Percentiles rank a stretch among this genome's conserved stretches.
phyloP scores from a whole-genome alignment of 2,888 invertebrate genomes.

The Andrena trimmerana region DNA sequence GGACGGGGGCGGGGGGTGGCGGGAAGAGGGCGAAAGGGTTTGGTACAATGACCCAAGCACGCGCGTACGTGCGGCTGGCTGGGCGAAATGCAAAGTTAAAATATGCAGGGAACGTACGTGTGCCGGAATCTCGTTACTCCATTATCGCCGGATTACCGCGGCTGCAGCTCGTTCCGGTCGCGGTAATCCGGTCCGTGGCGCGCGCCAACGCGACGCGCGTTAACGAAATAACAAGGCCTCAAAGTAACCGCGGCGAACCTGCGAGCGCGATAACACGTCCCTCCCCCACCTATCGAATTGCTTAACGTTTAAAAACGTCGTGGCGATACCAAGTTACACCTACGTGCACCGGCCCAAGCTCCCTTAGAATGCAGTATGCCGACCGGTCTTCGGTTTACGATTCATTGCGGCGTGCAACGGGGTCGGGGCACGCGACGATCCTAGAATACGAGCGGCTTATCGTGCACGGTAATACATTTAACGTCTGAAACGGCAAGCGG shows the following conservation, averaged over 20 bases:
- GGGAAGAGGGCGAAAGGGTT: slow-evolving; percentile 41
- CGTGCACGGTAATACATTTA: slow-evolving; percentile 46
- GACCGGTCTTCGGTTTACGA: slow-evolving; percentile 38
- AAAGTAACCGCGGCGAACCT: slow-evolving; percentile 63
- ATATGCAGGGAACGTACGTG: slow-evolving; percentile 83
- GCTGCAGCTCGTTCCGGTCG: slow-evolving; percentile 76
- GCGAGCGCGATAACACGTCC: slow-evolving; percentile 32
- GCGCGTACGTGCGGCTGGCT: slow-evolving; percentile 40
- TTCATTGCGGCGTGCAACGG: slow-evolving; percentile 34
- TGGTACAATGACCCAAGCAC: slow-evolving; percentile 58
- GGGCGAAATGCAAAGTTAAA: slow-evolving; percentile 80
- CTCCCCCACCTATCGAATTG: slow-evolving; percentile 22
- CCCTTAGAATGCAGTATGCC: background rate
- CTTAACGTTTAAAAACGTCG: slow-evolving; percentile 44
- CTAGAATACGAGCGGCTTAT: slow-evolving; percentile 36
- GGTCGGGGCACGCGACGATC: slow-evolving; percentile 39
- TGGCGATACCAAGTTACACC: background rate
- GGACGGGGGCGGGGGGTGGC: background rate
- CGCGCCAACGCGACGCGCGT: slow-evolving; percentile 51
- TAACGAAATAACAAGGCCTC: slow-evolving; percentile 73
- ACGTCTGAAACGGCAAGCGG: slow-evolving; percentile 26
- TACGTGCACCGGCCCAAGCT: no score
- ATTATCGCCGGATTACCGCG: slow-evolving; percentile 83
- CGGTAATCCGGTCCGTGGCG: slow-evolving; percentile 71
- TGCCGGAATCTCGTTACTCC: slow-evolving; percentile 82